Base-by-base conservation (phyloP, 2,888 invertebrate genomes). In the Cinara cedri region DNA sequence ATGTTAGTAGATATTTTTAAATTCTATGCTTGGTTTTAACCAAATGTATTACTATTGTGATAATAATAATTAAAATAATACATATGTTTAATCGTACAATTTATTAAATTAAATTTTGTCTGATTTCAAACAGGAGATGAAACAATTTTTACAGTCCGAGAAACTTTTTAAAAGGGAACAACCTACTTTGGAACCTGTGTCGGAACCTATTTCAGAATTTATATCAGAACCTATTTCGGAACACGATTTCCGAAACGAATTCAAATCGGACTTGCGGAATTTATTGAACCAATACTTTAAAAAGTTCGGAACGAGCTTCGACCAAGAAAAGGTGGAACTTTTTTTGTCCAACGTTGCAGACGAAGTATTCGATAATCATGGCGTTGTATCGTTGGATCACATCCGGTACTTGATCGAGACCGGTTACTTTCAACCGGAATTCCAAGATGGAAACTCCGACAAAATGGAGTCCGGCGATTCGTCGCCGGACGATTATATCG, bases 401-500 rank as follows among this genome's bases (percentile, higher is more conserved):
- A 83, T 84, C 19, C 82, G 83, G 51, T 83, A 83, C 11, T 68
- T 84, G 34, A 83, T 83, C 34, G 82, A 83, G 60, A 83, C 83
- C 62, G 83, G 83, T 10, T 83, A 83, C 66, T 82, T 83, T 13
- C 81, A 81, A 26, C 83, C 82, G 62, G 83, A 84, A 72, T 82
- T 83, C 81, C 81, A 81, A 14, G 82, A 82, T n/a, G 57, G n/a
- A n/a, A n/a, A n/a, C n/a, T 78, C 83, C 0, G 66, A 78, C 19
- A n/a, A n/a, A n/a, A n/a, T n/a, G n/a, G n/a, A n/a, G n/a, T n/a
- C n/a, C n/a, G 66, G 55, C 9, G 68, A 57, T 19, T 70, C 60
- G 11, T 57, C 78, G 4, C 54, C 54, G 3, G 74, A 74, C 51
- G 68, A 70, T 34, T 78, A 78, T 16, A 70, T 70, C 42, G 13